Conservation (phyloP, 2,888 invertebrate species). For the Drosophila subsilvestris region DNA sequence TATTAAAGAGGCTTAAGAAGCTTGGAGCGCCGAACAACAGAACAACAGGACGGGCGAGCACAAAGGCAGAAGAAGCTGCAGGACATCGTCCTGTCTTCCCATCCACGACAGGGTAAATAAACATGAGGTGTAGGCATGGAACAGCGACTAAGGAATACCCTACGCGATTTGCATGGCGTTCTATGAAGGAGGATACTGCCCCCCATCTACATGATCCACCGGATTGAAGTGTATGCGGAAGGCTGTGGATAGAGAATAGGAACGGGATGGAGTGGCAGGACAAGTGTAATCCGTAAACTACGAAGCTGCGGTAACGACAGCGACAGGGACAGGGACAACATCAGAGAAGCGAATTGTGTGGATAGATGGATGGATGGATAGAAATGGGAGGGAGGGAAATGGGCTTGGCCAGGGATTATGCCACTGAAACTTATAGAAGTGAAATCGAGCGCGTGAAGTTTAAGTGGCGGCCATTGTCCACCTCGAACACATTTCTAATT, state of each 20-base stretch:
- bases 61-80: not conserved
- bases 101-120: not conserved
- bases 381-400: slow-evolving; percentile 4
- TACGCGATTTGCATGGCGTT: slow-evolving; percentile 23
- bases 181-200: not conserved
- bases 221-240: slow-evolving; percentile 9
- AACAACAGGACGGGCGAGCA: not conserved
- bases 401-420: slow-evolving; percentile 57
- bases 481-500: slow-evolving; percentile 58
- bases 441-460: slow-evolving; percentile 72
- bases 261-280: slow-evolving; percentile 12
- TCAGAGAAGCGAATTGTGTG: not conserved
- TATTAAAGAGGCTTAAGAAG: slow-evolving; percentile 56
- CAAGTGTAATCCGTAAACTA: slow-evolving; percentile 44
- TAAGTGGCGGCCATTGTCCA: slow-evolving; percentile 67
- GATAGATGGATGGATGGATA: not conserved
- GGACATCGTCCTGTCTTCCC: not conserved
- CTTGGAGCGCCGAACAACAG: slow-evolving; percentile 23
- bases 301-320: slow-evolving; percentile 28
- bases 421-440: slow-evolving; percentile 59
- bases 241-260: too few relatives aligned
- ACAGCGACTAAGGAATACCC: not conserved
- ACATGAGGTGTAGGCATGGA: not conserved
- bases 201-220: slow-evolving; percentile 5
- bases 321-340: slow-evolving; percentile 1